Percentiles rank a stretch among this genome's conserved stretches.
Conservation (phyloP, 2,888 invertebrate genomes). For the Chloroclystis v-ata region DNA sequence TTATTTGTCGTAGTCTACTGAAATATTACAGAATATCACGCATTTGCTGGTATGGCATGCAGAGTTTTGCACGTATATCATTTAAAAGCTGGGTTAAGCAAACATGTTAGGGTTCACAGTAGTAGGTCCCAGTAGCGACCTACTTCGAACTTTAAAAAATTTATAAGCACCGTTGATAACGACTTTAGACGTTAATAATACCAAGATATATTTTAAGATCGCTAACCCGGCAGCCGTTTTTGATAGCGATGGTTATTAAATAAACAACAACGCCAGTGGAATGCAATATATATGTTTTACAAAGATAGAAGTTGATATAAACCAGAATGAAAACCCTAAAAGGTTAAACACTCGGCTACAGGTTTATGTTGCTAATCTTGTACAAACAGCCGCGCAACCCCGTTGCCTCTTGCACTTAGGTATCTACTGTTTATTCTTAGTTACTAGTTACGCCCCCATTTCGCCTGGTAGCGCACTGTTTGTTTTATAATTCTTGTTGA, state of each 20-base stretch:
- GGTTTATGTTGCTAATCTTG: conserved; percentile 59
- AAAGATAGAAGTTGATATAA: conserved; percentile 19
- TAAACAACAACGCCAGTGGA: conserved; percentile 22
- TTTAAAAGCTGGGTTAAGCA: conserved; percentile 20
- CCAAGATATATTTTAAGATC: conserved; percentile 27
- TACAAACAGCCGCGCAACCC: conserved; percentile 48
- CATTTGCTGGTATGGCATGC: conserved; percentile 12
- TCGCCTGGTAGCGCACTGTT: conserved; percentile 38
- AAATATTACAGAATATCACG: conserved; percentile 17
- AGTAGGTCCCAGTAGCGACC: conserved; percentile 11
- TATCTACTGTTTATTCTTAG: conserved; percentile 58
- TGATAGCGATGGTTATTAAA: conserved; percentile 31
- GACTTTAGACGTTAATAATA: conserved; percentile 24
- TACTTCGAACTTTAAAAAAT: conserved; percentile 7
- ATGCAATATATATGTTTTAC: no score
- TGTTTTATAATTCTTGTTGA: conserved; percentile 45
- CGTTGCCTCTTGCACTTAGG: conserved; percentile 41
- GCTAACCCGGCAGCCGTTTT: conserved; percentile 34
- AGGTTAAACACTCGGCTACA: conserved; percentile 41
- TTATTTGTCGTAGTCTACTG: not conserved
- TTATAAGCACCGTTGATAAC: conserved; percentile 24
- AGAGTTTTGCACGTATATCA: conserved; percentile 21
- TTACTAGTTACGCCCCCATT: conserved; percentile 52
- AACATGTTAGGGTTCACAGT: conserved; percentile 17
- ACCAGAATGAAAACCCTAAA: conserved; percentile 36